Conservation (phyloP, 2,797 vertebrate species). For the Notoglanidium macrostoma region DNA sequence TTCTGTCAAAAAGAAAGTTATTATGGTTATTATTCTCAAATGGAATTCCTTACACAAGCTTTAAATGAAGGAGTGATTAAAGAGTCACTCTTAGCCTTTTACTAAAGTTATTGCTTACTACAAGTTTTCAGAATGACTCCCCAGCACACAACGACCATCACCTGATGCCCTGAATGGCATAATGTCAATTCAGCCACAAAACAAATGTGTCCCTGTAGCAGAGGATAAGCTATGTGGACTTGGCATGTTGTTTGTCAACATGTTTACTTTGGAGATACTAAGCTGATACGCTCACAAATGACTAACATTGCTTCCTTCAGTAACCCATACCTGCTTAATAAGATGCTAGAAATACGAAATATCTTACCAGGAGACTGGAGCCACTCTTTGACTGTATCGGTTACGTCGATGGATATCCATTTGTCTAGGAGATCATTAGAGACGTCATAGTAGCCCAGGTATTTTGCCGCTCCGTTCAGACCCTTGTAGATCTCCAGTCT, state of each 20-base stretch:
- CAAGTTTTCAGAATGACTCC: neutral
- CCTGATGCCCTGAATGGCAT: neutral
- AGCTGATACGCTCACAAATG: neutral
- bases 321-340: neutral
- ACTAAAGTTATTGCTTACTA: neutral
- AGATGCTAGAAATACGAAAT: neutral
- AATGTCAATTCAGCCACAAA: neutral
- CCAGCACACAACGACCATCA: neutral
- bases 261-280: neutral
- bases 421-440: conserved; percentile 53
- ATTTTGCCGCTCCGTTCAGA: conserved; percentile 52
- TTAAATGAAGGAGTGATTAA: neutral
- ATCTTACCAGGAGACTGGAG: conserved; percentile 69
- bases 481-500: conserved; percentile 82
- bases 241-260: neutral
- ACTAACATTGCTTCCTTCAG: neutral
- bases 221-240: neutral
- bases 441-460: conserved; percentile 78
- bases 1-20: neutral
- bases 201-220: neutral
- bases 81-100: neutral
- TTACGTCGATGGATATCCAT: conserved; percentile 90
- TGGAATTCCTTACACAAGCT: neutral
- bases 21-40: neutral
- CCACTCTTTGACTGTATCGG: conserved; percentile 79